A percentile compares a stretch with the other conserved stretches of the same genome.
Conservation (phyloP, 2,888 invertebrate genomes). For the Habroteleia sp. region DNA sequence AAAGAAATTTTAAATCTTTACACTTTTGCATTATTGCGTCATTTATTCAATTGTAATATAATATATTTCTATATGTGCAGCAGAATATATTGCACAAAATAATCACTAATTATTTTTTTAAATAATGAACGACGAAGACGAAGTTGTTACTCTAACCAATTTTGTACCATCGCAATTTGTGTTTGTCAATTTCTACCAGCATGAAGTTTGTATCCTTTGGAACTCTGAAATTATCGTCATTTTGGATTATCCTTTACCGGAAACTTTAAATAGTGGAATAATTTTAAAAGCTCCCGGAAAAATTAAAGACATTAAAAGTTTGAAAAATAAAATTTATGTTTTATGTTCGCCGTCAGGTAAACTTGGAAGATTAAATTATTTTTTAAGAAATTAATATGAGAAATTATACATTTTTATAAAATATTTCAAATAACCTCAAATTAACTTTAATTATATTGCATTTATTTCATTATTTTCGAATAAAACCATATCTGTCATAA, state of each 20-base stretch:
- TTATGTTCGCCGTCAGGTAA: constrained; percentile 71
- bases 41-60: too few species aligned
- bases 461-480: too few species aligned
- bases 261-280: constrained; percentile 13
- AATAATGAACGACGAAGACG: background rate
- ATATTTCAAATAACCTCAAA: too few species aligned
- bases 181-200: constrained; percentile 71
- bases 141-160: background rate
- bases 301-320: constrained; percentile 70
- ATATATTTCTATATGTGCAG: too few species aligned
- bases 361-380: too few species aligned
- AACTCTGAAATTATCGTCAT: constrained; percentile 65
- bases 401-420: too few species aligned
- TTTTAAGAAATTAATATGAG: too few species aligned
- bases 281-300: constrained; percentile 67
- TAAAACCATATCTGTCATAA: too few species aligned
- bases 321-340: constrained; percentile 70
- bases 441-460: too few species aligned
- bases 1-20: too few species aligned
- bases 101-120: background rate
- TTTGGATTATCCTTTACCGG: constrained; percentile 66
- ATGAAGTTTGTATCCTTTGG: constrained; percentile 74
- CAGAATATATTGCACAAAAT: background rate
- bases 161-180: constrained; percentile 69
- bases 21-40: too few species aligned